Conservation (phyloP, 2,113 vertebrate genomes). For the Eretmochelys imbricata region DNA sequence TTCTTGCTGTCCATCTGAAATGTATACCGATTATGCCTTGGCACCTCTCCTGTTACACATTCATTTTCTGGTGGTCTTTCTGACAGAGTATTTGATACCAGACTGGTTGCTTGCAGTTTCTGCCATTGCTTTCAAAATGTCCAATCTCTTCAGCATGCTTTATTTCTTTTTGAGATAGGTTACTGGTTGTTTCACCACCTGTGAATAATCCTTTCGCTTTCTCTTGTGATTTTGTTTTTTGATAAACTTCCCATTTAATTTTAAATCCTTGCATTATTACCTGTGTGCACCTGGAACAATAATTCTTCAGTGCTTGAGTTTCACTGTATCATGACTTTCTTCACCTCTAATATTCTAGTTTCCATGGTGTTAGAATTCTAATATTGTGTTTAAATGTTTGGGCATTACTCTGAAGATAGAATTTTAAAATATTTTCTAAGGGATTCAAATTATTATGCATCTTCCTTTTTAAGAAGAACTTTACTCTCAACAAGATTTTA, state of each 20-base stretch:
- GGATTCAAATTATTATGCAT: background rate
- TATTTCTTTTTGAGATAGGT: conserved; percentile 1
- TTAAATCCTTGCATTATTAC: background rate
- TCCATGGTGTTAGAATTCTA: background rate
- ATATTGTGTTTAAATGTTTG: conserved; percentile 2
- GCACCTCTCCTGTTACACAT: conserved; percentile 9
- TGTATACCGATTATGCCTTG: conserved; percentile 20
- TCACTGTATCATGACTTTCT: background rate
- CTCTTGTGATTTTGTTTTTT: background rate
- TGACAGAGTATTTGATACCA: background rate
- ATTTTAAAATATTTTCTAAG: background rate
- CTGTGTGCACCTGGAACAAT: background rate
- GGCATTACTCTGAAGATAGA: conserved; percentile 25
- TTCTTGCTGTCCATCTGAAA: conserved; percentile 46
- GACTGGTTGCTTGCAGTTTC: background rate
- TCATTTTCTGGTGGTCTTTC: conserved; percentile 27
- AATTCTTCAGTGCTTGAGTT: background rate
- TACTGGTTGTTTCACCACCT: background rate
- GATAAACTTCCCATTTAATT: background rate
- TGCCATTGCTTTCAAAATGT: background rate
- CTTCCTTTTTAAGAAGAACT: background rate
- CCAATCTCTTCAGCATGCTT: background rate
- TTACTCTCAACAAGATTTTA: background rate
- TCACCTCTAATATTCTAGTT: background rate
- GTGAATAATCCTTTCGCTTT: background rate